Base-by-base conservation (phyloP, 2,797 vertebrate species). In the Mallotus villosus region DNA sequence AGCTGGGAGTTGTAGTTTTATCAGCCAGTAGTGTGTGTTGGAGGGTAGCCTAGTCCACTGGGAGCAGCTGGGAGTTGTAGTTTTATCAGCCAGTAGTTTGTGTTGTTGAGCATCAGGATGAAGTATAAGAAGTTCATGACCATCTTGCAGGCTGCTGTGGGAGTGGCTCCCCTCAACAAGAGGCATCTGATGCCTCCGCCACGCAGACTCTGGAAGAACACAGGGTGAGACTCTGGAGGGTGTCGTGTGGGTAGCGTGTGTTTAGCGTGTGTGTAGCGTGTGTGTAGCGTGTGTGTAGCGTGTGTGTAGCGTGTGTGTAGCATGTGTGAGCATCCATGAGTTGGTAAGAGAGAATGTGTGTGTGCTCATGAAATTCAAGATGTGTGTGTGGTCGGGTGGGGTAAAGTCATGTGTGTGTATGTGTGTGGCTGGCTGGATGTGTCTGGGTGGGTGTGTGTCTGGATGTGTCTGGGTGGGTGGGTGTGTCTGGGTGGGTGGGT, bases 41-140 rank as follows among this genome's bases (percentile, higher is more conserved):
- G n/a, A 46, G 11, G 21, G n/a, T 25, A 17, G 41, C 37, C 25
- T 4, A 19, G n/a, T 49, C 34, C 22, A 25, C 41, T 17, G 63
- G 6, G 37, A 41, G 37, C 37, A 53, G 34, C 17, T 21, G 14
- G 41, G 16, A 24, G 46, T 53, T 49, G 41, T 49, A 27, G 24
- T 55, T 68, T 61, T 29, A 12, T 1, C 49, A 57, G 51, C 17
- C n/a, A n/a, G 17, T 6, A 32, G 25, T 51, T 1, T 57, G 66
- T n/a, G 4, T 58, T 12, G 25, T 27, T 16, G 53, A 32, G 71
- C 55, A 63, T 72, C 78, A 90, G 83, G 62, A 97, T 97, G 96
- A 94, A 93, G 85, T 97, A 95, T 83, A 97, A 97, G 90, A 97
- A 96, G 86, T 97, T 96, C 9, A 93, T 95, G 69, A 94, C 94